Base-by-base conservation (phyloP, 35 echinoderm and acorn worm genomes). In the Lytechinus variegatus region DNA sequence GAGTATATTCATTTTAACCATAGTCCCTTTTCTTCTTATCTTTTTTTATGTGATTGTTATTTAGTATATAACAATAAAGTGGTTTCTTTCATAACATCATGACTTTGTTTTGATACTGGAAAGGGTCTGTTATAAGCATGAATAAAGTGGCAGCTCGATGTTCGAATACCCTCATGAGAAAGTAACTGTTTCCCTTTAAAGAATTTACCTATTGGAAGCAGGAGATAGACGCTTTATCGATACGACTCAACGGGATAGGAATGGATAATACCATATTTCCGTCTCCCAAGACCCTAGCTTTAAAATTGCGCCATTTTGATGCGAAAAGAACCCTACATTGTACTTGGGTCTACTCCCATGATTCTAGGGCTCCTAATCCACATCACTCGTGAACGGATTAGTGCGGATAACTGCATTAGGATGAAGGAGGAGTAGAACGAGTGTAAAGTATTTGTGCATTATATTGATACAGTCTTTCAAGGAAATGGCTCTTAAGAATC, bases 401-500 rank as follows among this genome's bases (percentile, higher is more conserved):
- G 19, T 24, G 16, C 66, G 66, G 66, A 27, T 79, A 79, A 79
- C 19, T 16, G 66, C 21, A 24, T 79, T 79, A 79, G 66, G 66
- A 79, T 79, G 66, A 79, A 79, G 66, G 66, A 79, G 66, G 66
- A 79, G 66, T 24, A 79, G 66, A 79, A 79, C 66, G 19, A 79
- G 66, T 24, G n/a, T 6, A 79, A 79, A 79, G 19, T 79, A 79
- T 79, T 3, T 79, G 21, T 24, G 14, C n/a, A 79, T 79, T 79
- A n/a, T 79, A 79, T 24, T 79, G 19, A n/a, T 79, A 79, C 66
- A 79, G 16, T 79, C 66, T 79, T 79, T 79, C 66, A 16, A 79
- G 66, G 66, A 79, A 79, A 79, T 24, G 16, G n/a, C 66, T 79
- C 19, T 24, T 24, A 79, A 6, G 16, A 79, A 79, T 79, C 16